Conservation (phyloP, 2,888 invertebrate genomes). For the Nasonovia ribisnigri region DNA sequence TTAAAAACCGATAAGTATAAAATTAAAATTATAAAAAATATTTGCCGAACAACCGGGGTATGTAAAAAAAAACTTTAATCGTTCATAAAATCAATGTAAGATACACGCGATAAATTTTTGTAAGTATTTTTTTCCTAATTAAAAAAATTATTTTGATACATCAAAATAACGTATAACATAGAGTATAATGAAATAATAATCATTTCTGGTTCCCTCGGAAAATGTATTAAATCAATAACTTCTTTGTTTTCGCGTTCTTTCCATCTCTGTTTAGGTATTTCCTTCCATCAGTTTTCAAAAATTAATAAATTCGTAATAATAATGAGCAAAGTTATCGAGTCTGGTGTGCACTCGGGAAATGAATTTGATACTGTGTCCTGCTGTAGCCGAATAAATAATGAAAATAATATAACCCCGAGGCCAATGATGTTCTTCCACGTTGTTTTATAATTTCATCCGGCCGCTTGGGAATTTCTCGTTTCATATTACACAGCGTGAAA, state of each 20-base stretch:
- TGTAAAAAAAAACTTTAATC: not conserved
- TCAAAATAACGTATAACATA: not conserved
- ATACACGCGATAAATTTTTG: not conserved
- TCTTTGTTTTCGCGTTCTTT: slow-evolving; percentile 27
- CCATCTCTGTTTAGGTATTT: not conserved
- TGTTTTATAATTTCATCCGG: slow-evolving; percentile 39
- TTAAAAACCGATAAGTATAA: not conserved
- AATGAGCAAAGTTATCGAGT: slow-evolving; percentile 47
- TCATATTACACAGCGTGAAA: slow-evolving; percentile 32
- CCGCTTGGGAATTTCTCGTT: slow-evolving; percentile 52
- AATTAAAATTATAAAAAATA: not conserved
- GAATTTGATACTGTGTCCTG: slow-evolving; percentile 58
- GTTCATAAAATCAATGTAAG: not conserved
- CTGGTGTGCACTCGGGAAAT: slow-evolving; percentile 58
- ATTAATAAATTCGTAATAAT: slow-evolving; percentile 60
- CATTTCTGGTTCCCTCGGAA: not conserved
- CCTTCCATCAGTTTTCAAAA: slow-evolving; percentile 37
- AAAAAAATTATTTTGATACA: not conserved
- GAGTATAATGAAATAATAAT: not conserved
- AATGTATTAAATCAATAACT: slow-evolving; percentile 31
- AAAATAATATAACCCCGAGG: slow-evolving; percentile 54
- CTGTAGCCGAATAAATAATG: slow-evolving; percentile 54
- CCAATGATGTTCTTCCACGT: slow-evolving; percentile 47
- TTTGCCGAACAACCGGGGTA: not conserved
- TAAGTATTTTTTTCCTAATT: not conserved